Evolutionary conservation across 2,797 vertebrate genomes (phyloP), one percentile per base, ranked within the genome.

Genomic region (Catostomus latipinnis): DNA sequence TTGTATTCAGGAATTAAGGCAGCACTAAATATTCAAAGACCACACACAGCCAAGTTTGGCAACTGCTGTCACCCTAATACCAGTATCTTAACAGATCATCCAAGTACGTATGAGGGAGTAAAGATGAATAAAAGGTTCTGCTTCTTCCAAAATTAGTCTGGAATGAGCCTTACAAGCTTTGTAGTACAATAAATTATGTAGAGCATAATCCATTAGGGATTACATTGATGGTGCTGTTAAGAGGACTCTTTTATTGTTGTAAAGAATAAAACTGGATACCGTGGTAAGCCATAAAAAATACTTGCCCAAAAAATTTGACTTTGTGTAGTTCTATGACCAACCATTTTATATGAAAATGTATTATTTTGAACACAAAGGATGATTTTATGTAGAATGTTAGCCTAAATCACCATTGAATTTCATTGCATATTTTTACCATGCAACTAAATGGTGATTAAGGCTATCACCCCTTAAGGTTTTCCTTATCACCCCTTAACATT

Each of bases 1-100:
- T n/a, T 71, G 80, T 56, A 67, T 74, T 48, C 88, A 91, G 70
- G 74, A 81, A 87, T 87, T 78, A 86, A 86, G 84, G 48, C 69
- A 73, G 57, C 57, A 73, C 22, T 80, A 80, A 84, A 76, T 76
- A 80, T 70, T 70, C 57, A 76, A 63, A 70, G 84, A 74, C 84
- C 81, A 85, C 81, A 71, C 75, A 81, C 78, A 65, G 61, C 49
- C 48, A 13, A 13, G 65, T 77, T 45, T 68, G 43, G 63, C 63
- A 70, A 70, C 46, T 66, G 48, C 70, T 65, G 48, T 77, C 66
- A 71, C 71, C 78, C 56, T 63, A 7, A 79, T 76, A 76, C 67
- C 6, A 1, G 54, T 78, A 75, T 85, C 84, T 81, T 18, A 83
- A 67, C 74, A 82, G 74, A 66, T 73, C 78, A 53, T 62, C 60